Evolutionary conservation across 2,113 vertebrate species (phyloP), one percentile per base, ranked within the genome.

Genomic region (Ascaphus truei): DNA sequence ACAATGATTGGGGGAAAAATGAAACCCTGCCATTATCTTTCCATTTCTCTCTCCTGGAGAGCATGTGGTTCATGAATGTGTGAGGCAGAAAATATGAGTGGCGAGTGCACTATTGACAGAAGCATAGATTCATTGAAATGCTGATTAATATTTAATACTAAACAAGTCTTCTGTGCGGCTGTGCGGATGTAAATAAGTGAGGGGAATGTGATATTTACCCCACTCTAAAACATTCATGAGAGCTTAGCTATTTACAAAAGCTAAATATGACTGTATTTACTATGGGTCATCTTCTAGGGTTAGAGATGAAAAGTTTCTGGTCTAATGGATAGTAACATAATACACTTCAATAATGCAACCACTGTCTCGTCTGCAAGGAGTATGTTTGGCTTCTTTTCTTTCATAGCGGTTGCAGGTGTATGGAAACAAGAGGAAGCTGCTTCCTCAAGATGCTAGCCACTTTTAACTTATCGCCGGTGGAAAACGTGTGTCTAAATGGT

Each of bases 141-240:
- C 76, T 75, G 72, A 89, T 92, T 83, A 92, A 92, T 92, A 90
- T 91, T 91, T 91, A 74, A 92, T 90, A 81, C 57, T 75, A 79
- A n/a, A 84, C 85, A 84, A 90, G 88, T 79, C 86, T 89, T 88
- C 86, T 77, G 83, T 80, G 88, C 86, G 87, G 77, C 76, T 75
- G 72, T 78, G 76, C 74, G 87, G 90, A 91, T 91, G 88, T 92
- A 91, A 92, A 90, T 92, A 92, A 91, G 86, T 89, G 84, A 88
- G 86, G 84, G 84, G 84, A 90, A 88, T 60, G 85, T 90, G 88
- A 92, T 90, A 89, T 90, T 89, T 88, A 89, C 85, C 83, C 80
- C 85, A 75, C 79, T 34, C 83, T 92, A 81, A 92, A 92, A 90
- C 79, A 91, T 90, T 88, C 69, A 92, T 90, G 89, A 89, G 83